Conservation (phyloP, 2,113 vertebrate species). For the Phyllopteryx taeniolatus region DNA sequence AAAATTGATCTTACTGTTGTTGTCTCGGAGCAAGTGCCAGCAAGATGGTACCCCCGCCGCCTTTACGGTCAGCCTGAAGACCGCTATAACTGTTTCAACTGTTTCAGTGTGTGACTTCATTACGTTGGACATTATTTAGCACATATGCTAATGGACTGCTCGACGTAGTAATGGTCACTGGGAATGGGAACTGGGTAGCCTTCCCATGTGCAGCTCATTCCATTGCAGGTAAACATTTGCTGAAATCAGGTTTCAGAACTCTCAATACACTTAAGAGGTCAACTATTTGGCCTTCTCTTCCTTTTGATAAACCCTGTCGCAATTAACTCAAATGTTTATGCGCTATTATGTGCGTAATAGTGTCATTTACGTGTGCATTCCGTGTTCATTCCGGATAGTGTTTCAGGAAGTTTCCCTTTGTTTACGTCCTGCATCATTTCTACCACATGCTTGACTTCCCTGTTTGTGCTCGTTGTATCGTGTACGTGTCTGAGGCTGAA, state of each 20-base stretch:
- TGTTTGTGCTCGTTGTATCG: conserved; percentile 18
- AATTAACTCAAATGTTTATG: conserved; percentile 3
- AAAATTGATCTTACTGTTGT: conserved; percentile 13
- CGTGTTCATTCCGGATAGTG: conserved; percentile 29
- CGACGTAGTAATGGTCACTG: conserved; percentile 45
- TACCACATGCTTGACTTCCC: conserved; percentile 19
- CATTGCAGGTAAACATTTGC: conserved; percentile 45
- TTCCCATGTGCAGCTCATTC: conserved; percentile 54
- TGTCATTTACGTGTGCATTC: not conserved
- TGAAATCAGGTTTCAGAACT: conserved; percentile 13
- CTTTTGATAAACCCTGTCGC: not conserved
- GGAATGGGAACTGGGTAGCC: conserved; percentile 44
- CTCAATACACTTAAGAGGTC: conserved; percentile 3
- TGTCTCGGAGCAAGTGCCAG: not conserved
- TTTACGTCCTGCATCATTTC: conserved; percentile 41
- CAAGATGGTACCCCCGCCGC: not conserved
- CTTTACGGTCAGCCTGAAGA: not conserved
- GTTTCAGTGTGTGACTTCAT: conserved; percentile 10
- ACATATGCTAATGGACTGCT: conserved; percentile 36
- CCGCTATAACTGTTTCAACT: not conserved
- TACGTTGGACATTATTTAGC: conserved; percentile 33
- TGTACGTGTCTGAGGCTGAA: conserved; percentile 38
- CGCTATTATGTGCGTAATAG: not conserved
- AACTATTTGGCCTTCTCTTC: conserved; percentile 14
- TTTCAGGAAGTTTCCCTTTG: conserved; percentile 41